Conservation (phyloP, 2,888 invertebrate genomes). For the Adelognathus sp. region DNA sequence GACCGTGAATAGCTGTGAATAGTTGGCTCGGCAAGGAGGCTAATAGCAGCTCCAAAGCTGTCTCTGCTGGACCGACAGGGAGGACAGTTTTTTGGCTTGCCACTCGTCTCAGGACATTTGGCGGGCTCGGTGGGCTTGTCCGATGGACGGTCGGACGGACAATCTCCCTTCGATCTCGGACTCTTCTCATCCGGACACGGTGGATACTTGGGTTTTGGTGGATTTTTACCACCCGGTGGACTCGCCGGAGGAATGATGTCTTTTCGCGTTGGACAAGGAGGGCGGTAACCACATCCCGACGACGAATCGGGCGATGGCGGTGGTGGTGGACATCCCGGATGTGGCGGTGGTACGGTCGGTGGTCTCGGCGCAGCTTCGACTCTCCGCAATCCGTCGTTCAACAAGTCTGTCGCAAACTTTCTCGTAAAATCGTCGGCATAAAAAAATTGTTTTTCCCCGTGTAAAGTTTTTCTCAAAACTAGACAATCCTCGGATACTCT, state of each 20-base stretch:
- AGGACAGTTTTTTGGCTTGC: not conserved
- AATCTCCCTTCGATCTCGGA: not conserved
- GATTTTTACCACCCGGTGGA: constrained; percentile 5
- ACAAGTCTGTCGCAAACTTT: not conserved
- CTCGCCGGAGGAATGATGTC: not conserved
- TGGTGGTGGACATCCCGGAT: constrained; percentile 11
- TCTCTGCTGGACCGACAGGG: not conserved
- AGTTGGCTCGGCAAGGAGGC: not conserved
- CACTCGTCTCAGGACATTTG: not conserved
- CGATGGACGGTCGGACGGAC: not conserved
- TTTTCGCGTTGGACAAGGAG: not conserved
- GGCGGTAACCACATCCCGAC: not conserved
- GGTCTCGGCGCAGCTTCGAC: not conserved
- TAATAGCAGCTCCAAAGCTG: not conserved
- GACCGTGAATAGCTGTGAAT: not conserved
- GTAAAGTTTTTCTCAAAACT: not conserved
- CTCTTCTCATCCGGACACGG: not conserved
- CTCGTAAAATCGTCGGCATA: not conserved
- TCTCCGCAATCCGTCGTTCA: not conserved
- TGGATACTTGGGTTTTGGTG: not conserved
- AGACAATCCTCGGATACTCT: constrained; percentile 5
- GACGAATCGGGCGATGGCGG: not conserved
- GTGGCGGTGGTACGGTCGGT: constrained; percentile 3
- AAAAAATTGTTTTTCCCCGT: not conserved
- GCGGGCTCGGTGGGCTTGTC: not conserved